phyloP scores from a whole-genome alignment of 2,888 invertebrate species.

The Nemotelus pantherinus region DNA sequence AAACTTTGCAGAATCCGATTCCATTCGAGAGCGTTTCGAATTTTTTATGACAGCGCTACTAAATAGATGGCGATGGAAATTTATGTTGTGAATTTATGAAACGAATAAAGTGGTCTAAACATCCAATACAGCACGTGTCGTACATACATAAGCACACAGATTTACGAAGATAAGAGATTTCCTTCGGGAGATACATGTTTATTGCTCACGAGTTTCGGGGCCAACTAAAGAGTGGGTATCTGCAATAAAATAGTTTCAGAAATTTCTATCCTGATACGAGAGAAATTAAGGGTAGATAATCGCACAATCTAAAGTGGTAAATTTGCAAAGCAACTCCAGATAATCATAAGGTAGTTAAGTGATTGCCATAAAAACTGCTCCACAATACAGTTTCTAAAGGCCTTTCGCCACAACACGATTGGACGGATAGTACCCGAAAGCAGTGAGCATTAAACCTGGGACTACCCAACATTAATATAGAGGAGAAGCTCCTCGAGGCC shows the following conservation, averaged over 20 bases:
- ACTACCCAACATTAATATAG: not conserved
- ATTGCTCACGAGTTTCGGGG: not conserved
- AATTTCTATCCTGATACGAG: not conserved
- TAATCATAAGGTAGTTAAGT: slow-evolving; percentile 19
- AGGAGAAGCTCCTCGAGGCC: not conserved
- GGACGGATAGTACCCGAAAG: not conserved
- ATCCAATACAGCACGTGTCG: not conserved
- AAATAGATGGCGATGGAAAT: slow-evolving; percentile 12
- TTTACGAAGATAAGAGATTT: not conserved
- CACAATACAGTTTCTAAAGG: not conserved
- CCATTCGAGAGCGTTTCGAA: slow-evolving; percentile 19
- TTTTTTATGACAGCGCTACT: slow-evolving; percentile 14
- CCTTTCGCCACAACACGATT: not conserved
- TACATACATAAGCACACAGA: not conserved
- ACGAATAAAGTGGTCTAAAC: not conserved
- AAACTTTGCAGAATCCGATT: not conserved
- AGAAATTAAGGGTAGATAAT: slow-evolving; percentile 18
- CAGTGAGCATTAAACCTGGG: not conserved
- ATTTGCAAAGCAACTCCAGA: slow-evolving; percentile 23
- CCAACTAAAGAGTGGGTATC: not conserved
- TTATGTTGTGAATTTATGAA: not conserved
- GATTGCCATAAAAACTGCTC: slow-evolving; percentile 25
- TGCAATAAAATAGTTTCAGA: slow-evolving; percentile 2
- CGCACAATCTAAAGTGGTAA: slow-evolving; percentile 24
- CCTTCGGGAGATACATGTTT: too few relatives aligned